phyloP scores from a whole-genome alignment of 2,113 vertebrate genomes.

The Piaya cayana region DNA sequence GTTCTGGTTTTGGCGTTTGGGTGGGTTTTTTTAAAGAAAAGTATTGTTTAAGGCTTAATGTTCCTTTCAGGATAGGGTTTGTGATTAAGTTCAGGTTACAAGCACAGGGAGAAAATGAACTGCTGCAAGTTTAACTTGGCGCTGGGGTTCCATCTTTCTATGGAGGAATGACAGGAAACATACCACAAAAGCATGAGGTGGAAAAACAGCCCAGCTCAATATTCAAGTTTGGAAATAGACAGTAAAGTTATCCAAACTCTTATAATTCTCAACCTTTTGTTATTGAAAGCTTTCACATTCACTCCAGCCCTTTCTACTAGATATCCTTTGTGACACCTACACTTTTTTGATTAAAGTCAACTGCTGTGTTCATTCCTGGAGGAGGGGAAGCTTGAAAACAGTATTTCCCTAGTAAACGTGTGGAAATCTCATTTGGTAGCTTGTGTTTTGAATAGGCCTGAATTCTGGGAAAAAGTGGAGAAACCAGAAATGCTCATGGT shows the following conservation, averaged over 20 bases:
- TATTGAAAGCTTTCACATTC: not conserved
- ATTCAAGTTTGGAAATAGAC: not conserved
- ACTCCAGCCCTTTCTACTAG: not conserved
- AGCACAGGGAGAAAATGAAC: not conserved
- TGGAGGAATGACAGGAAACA: fast-evolving
- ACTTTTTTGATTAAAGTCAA: not conserved
- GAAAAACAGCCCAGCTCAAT: not conserved
- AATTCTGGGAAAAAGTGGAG: not conserved
- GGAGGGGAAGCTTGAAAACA: not conserved
- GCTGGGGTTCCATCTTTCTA: not conserved
- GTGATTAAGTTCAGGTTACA: not conserved
- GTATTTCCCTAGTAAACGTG: not conserved
- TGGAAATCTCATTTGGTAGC: not conserved
- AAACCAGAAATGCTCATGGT: not conserved
- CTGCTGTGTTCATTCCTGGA: not conserved
- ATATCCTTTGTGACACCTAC: not conserved
- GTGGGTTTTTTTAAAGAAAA: not conserved
- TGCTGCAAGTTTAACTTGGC: not conserved
- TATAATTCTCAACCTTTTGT: not conserved
- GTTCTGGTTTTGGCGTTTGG: not conserved
- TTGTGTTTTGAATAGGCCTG: not conserved
- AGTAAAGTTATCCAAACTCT: not conserved
- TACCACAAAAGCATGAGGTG: not conserved
- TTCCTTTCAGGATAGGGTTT: not conserved
- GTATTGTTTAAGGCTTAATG: not conserved